Evolutionary conservation across 2,888 invertebrate genomes (phyloP), one percentile per base, ranked within the genome.

Genomic region (Amphipoea oculea): DNA sequence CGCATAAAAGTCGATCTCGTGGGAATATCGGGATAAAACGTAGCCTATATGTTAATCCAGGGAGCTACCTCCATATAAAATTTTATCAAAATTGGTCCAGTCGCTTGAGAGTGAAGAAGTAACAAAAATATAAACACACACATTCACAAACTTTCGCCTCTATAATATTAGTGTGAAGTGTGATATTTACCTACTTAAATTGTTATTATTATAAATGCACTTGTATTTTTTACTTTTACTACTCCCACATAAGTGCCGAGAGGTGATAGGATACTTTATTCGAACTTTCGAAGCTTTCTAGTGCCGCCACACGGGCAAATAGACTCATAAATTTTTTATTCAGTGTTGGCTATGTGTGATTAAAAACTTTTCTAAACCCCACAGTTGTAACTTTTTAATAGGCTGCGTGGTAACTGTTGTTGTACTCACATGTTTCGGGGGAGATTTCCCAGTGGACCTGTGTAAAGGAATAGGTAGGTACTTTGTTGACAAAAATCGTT

Each of bases 401-500:
- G 62, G 51, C 57, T 68, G 48, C 11, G 66, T 75, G 68, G 62
- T 69, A 78, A 70, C 62, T 54, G 72, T 70, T 79, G 54, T 63
- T 36, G 36, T 66, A 20, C 57, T 36, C 63, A 14, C 45, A 51
- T 65, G 60, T 72, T 77, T 72, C 29, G 63, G 60, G 4, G 14
- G n/a, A 51, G 63, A 85, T 84, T 85, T 84, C 84, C 86, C 84
- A 20, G 63, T n/a, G 66, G 84, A 65, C n/a, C 29, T 17, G 67
- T 57, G 51, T 68, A 36, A 4, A 36, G n/a, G 20, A 76, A 63
- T 66, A 66, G 12, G 36, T 65, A 57, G 9, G 36, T 36, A 65
- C 20, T 78, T 73, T 45, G 60, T n/a, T 66, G 42, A 45, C n/a
- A 14, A 66, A 76, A 81, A 60, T 60, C 29, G n/a, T 40, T 45